Conservation (phyloP, 35 echinoderm and acorn worm species). For the Ophioderma brevispina region DNA sequence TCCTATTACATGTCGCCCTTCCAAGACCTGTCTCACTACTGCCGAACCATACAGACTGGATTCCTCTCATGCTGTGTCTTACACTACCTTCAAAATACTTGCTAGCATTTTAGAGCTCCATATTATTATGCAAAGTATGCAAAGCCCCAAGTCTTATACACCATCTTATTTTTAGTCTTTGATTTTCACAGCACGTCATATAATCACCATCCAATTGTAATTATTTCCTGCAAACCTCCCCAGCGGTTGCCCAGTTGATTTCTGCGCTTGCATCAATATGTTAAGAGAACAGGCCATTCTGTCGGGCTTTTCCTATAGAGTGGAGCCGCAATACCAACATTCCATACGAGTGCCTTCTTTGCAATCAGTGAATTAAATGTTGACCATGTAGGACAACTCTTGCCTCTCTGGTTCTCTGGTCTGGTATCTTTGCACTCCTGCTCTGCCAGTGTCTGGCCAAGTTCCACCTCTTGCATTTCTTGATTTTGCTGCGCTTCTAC, state of each 20-base stretch:
- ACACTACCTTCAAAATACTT: slow-evolving; percentile 14
- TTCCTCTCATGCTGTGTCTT: background rate
- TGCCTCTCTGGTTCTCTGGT: too few species aligned
- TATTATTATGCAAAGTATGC: background rate
- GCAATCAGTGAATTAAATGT: slow-evolving; percentile 2
- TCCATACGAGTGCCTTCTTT: background rate
- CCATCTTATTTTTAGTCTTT: slow-evolving; percentile 21
- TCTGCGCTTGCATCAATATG: slow-evolving; percentile 20
- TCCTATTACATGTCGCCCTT: too few species aligned
- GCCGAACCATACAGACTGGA: too few species aligned
- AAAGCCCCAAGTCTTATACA: slow-evolving; percentile 12
- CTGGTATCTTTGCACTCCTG: too few species aligned
- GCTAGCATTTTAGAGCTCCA: background rate
- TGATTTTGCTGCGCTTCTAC: too few species aligned
- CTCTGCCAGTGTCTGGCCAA: too few species aligned
- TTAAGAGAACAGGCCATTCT: slow-evolving; percentile 18
- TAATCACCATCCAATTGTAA: slow-evolving; percentile 2
- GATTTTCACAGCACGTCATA: background rate
- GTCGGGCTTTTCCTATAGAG: slow-evolving; percentile 18
- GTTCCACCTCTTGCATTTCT: too few species aligned
- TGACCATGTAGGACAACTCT: too few species aligned
- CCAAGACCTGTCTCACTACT: too few species aligned
- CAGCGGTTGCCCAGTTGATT: background rate
- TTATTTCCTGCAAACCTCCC: background rate
- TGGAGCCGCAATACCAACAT: slow-evolving; percentile 3